A percentile compares a stretch with the other conserved stretches of the same genome.
Conservation (phyloP, 2,797 vertebrate species). For the Liasis olivaceus region DNA sequence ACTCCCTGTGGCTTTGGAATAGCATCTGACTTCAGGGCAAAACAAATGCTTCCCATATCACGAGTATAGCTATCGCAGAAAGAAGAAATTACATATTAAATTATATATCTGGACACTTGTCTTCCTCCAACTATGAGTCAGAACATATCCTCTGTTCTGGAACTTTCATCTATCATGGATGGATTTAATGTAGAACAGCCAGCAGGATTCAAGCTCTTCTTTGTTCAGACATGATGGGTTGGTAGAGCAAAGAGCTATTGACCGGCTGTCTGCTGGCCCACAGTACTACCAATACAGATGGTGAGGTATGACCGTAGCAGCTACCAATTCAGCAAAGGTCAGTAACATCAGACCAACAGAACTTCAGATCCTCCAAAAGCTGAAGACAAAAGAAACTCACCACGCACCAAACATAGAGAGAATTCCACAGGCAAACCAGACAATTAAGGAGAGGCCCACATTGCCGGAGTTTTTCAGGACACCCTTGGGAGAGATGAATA, state of each 20-base stretch:
- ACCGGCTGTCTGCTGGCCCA: neutral
- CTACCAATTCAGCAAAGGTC: neutral
- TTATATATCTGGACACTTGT: neutral
- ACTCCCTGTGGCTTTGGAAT: neutral
- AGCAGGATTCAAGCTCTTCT: neutral
- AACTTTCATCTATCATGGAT: too few species aligned
- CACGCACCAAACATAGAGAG: conserved; percentile 85
- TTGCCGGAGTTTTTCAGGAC: conserved; percentile 86
- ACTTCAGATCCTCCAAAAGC: neutral
- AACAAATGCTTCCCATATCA: neutral
- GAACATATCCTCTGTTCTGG: neutral
- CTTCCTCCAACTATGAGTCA: neutral
- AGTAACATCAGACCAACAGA: neutral
- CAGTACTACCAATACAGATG: too few species aligned
- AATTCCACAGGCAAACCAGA: conserved; percentile 83
- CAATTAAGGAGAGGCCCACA: conserved; percentile 81
- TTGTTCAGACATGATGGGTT: neutral
- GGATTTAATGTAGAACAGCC: too few species aligned
- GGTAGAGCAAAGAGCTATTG: neutral
- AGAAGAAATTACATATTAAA: neutral
- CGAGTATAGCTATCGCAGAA: too few species aligned
- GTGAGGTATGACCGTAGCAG: neutral
- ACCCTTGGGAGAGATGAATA: conserved; percentile 89
- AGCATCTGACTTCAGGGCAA: neutral
- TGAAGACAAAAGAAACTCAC: conserved; percentile 31